Evolutionary conservation across 2,888 invertebrate genomes (phyloP).

Genomic region (Tetanocera ferruginea): DNA sequence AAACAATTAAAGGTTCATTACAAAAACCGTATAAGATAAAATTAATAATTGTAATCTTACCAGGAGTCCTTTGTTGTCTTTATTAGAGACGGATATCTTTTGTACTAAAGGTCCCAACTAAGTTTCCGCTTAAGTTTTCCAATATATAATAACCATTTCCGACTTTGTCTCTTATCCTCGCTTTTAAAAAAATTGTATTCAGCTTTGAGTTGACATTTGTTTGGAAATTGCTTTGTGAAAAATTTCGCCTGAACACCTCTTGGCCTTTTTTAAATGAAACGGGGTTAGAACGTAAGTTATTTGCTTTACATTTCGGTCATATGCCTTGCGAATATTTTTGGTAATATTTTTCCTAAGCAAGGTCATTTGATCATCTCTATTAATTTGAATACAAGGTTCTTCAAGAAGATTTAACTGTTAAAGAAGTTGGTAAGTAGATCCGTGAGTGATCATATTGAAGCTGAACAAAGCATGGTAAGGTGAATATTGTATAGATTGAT

Average conservation of each 20-base stretch:
- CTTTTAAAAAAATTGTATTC: constrained; percentile 7
- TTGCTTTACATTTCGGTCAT: not conserved
- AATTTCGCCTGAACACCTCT: constrained; percentile 25
- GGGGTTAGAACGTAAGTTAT: constrained; percentile 9
- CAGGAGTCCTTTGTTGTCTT: no score
- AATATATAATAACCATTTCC: constrained; percentile 19
- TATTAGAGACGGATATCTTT: no score
- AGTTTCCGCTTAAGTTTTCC: constrained; percentile 19
- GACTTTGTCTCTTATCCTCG: not conserved
- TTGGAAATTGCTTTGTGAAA: not conserved
- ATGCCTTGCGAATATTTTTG: constrained; percentile 16
- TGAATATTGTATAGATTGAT: not conserved
- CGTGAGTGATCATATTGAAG: no score
- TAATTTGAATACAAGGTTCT: no score
- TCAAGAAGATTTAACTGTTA: no score
- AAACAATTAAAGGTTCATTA: no score
- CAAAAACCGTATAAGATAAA: no score
- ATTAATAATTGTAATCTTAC: no score
- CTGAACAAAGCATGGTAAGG: no score
- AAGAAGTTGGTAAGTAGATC: no score
- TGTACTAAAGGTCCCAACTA: constrained; percentile 4
- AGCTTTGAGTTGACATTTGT: constrained; percentile 29
- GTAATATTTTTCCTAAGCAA: no score
- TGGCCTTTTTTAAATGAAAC: not conserved
- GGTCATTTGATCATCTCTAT: no score